A percentile compares a stretch with the other conserved stretches of the same genome.
Conservation (phyloP, 2,888 invertebrate genomes). For the Eucriotettix oculatus region DNA sequence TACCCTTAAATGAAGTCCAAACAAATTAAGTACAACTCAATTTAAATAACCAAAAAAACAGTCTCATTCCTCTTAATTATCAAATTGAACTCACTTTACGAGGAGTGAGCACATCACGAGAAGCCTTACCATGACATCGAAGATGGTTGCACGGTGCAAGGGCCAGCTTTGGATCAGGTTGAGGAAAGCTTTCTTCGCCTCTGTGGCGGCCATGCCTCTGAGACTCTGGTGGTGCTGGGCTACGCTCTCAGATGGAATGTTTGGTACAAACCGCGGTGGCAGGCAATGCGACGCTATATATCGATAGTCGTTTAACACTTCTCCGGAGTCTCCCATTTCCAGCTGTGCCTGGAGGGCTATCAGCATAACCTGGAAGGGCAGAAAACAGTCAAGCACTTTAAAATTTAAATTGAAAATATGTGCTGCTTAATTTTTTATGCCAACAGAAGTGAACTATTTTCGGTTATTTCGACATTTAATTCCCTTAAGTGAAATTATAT, state of each 20-base stretch:
- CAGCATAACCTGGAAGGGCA: constrained; percentile 59
- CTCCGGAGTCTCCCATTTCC: constrained; percentile 70
- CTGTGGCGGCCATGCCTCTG: constrained; percentile 67
- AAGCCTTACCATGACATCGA: constrained; percentile 70
- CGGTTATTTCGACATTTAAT: no score
- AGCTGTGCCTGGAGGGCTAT: constrained; percentile 87
- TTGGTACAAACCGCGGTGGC: constrained; percentile 64
- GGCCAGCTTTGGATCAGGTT: constrained; percentile 90
- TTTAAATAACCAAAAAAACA: no score
- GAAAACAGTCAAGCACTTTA: neutral
- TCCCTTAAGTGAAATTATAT: no score
- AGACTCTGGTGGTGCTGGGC: constrained; percentile 82
- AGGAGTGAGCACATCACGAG: neutral
- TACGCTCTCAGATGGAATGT: constrained; percentile 66
- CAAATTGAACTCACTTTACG: no score
- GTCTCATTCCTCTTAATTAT: no score
- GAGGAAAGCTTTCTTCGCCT: constrained; percentile 83
- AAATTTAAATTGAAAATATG: no score
- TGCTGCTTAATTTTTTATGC: no score
- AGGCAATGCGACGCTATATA: constrained; percentile 64
- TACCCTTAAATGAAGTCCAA: no score
- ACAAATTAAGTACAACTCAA: no score
- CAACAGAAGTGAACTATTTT: no score
- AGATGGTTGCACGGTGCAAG: constrained; percentile 79
- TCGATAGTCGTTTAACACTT: constrained; percentile 42